Evolutionary conservation across 2,113 vertebrate genomes (phyloP).

Genomic region (Chelonoidis abingdonii): DNA sequence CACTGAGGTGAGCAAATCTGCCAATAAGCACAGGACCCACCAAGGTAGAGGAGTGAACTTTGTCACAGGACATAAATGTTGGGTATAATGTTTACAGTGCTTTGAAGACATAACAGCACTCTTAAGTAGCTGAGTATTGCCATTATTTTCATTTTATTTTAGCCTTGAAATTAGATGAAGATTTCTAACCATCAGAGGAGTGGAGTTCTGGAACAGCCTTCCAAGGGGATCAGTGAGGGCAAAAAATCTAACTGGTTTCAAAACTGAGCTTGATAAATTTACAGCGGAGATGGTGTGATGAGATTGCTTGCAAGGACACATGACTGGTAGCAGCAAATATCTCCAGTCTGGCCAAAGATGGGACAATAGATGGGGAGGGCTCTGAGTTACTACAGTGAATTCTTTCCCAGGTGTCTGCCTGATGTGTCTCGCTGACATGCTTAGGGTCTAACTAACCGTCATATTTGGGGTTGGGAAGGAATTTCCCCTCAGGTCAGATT

Average conservation of each 20-base stretch:
- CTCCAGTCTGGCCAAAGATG: neutral
- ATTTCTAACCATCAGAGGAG: neutral
- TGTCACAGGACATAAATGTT: conserved; percentile 16
- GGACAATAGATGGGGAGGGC: neutral
- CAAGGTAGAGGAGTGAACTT: too few relatives aligned
- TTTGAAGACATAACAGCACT: conserved; percentile 16
- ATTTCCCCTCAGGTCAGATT: neutral
- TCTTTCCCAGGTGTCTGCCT: neutral
- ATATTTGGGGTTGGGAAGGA: neutral
- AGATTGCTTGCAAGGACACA: neutral
- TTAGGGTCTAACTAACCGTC: neutral
- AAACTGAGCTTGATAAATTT: neutral
- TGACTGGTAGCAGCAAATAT: neutral
- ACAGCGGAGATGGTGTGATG: neutral
- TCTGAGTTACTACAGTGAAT: neutral
- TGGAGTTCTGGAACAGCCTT: neutral
- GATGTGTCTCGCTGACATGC: neutral
- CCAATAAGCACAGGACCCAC: too few relatives aligned
- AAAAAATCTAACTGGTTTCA: neutral
- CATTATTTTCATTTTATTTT: neutral
- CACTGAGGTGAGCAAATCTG: too few relatives aligned
- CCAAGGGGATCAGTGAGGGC: neutral
- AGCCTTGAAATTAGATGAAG: neutral
- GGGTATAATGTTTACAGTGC: neutral
- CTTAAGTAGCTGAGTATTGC: neutral